Evolutionary conservation across 2,113 vertebrate genomes (phyloP).

Genomic region (Chloroceryle aenea): DNA sequence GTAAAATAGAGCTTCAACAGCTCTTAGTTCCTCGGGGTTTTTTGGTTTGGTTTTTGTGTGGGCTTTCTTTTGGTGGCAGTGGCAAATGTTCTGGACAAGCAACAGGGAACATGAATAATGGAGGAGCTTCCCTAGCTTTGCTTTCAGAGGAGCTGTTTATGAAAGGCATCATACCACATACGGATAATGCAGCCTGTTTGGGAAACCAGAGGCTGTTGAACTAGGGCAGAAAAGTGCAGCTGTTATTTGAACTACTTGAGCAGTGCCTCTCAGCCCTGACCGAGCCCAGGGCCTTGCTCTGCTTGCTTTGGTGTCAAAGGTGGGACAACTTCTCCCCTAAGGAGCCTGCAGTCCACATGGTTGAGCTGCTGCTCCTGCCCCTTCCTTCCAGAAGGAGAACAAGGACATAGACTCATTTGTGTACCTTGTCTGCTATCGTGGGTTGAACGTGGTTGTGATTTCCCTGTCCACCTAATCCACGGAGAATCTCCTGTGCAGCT

Average conservation of each 20-base stretch:
- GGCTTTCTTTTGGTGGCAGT: background rate
- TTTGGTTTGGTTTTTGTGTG: background rate
- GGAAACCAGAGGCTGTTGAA: background rate
- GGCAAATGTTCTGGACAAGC: background rate
- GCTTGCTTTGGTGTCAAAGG: background rate
- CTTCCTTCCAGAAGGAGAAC: background rate
- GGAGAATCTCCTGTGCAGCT: background rate
- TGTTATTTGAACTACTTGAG: rapidly evolving
- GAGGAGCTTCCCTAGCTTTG: background rate
- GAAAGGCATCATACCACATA: background rate
- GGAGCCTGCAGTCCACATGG: background rate
- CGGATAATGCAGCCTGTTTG: rapidly evolving
- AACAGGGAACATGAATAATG: background rate
- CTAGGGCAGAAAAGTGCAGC: background rate
- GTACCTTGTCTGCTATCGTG: background rate
- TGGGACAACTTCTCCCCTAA: background rate
- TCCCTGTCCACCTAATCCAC: background rate
- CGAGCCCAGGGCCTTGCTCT: background rate
- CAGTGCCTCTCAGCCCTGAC: background rate
- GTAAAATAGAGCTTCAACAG: background rate
- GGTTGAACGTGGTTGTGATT: background rate
- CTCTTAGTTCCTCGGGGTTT: background rate
- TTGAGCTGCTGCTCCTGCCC: background rate
- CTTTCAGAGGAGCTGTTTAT: background rate
- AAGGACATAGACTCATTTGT: background rate